Percentiles rank a stretch among this genome's conserved stretches.
Evolutionary conservation across 1,140 invertebrate species (phyloP).

Genomic region (Episyrphus balteatus): DNA sequence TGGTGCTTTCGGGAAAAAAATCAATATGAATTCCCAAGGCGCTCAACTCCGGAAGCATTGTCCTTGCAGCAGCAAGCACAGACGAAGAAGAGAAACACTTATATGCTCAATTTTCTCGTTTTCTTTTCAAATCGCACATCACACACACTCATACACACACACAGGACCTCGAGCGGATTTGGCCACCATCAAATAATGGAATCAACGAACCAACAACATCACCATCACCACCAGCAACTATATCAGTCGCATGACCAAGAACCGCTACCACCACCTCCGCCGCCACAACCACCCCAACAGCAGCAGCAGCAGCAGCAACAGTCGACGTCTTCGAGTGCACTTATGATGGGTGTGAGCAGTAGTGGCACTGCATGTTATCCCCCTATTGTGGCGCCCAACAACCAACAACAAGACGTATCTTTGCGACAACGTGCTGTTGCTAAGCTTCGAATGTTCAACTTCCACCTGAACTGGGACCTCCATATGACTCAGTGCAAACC

Average conservation of each 20-base stretch:
- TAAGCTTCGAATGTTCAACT: constrained; percentile 36
- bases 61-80: too few relatives aligned
- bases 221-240: constrained; percentile 17
- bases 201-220: background rate
- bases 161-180: constrained; percentile 30
- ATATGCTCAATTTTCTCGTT: too few relatives aligned
- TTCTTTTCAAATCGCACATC: too few relatives aligned
- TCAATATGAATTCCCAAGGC: too few relatives aligned
- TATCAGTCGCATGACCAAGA: constrained; percentile 13
- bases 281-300: constrained; percentile 1
- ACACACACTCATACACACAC: too few relatives aligned
- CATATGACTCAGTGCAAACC: constrained; percentile 37
- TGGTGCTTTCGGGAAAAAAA: too few relatives aligned
- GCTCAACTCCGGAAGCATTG: too few relatives aligned
- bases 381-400: constrained; percentile 5
- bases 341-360: background rate
- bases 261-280: constrained; percentile 4
- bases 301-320: background rate
- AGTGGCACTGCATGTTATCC: constrained; percentile 3
- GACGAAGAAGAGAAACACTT: too few relatives aligned
- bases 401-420: constrained; percentile 18
- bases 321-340: too few relatives aligned
- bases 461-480: constrained; percentile 36
- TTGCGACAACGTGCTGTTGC: constrained; percentile 34
- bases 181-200: constrained; percentile 24